Evolutionary conservation across 2,113 vertebrate genomes (phyloP), one percentile per base, ranked within the genome.

Genomic region (Brachypteracias leptosomus): DNA sequence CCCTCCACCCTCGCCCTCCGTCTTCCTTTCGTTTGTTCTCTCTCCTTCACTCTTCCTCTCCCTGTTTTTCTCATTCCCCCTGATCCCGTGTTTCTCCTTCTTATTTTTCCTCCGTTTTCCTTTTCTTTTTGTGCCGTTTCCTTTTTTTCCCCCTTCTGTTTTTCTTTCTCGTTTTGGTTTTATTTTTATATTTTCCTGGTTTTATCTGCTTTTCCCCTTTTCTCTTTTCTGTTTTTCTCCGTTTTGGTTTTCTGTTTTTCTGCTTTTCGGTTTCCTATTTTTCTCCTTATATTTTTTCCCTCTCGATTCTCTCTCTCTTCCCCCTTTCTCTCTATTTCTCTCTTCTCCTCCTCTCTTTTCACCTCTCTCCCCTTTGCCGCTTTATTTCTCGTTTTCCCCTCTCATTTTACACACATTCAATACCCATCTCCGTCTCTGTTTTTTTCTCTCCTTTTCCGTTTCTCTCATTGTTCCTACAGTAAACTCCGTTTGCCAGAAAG

Each of bases 271-370:
- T 21, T 14, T 24, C 33, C 5, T 12, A 7, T 13, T 13, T 8
- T 3, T 24, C 20, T 24, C 8, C 7, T 8, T 31, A 12, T 10
- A 9, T 33, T 7, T 17, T 15, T 12, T 1, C 5, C 14, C 26
- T 10, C 11, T 13, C 16, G 3, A 7, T 38, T 63, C 8, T 65
- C 11, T 52, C 12, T 20, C 17, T 46, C 10, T 13, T n/a, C 10
- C 7, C 10, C 42, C 11, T 46, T 13, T 44, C 40, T 21, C 29
- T 38, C 36, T 28, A 42, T 42, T 16, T 20, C 26, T 4, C 18
- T 68, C 42, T 26, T 10, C 28, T 44, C 15, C 11, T 16, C 16
- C 10, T 17, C 13, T 46, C n/a, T 36, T 22, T 28, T 8, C 8
- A 11, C 44, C 40, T 21, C 22, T 35, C 17, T 35, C 24, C 54